phyloP scores from a whole-genome alignment of 2,797 vertebrate genomes.

The Tapera naevia region DNA sequence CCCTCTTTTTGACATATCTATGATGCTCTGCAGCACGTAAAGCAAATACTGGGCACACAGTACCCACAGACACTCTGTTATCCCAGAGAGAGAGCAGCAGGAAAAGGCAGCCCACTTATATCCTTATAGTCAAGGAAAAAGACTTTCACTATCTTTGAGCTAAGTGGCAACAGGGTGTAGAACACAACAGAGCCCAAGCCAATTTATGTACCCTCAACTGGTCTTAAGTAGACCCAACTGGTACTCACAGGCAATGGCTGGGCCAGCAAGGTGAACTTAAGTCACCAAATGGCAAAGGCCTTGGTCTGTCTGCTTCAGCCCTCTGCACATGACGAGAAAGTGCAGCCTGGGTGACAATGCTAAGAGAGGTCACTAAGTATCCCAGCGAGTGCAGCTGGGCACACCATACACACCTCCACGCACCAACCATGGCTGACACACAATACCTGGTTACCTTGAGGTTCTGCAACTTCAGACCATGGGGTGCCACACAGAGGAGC shows the following conservation, averaged over 20 bases:
- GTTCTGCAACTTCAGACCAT: not conserved
- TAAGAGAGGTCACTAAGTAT: not conserved
- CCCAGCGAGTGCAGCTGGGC: fast-evolving
- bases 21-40: fast-evolving
- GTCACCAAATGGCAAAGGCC: not conserved
- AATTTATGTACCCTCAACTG: not conserved
- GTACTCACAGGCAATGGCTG: not conserved
- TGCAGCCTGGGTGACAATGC: not conserved
- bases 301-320: not conserved
- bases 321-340: fast-evolving
- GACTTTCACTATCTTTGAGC: not conserved
- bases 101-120: not conserved
- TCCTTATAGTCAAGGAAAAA: not conserved
- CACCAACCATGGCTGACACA: fast-evolving
- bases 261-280: not conserved
- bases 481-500: fast-evolving
- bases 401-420: fast-evolving
- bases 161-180: not conserved
- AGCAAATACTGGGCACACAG: not conserved
- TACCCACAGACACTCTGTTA: fast-evolving
- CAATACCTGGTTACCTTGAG: not conserved
- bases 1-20: not conserved
- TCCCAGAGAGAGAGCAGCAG: too few relatives aligned
- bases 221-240: not conserved
- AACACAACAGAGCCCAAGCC: not conserved